Conservation (phyloP, 1,140 invertebrate species). For the Drosophila ficusphila region DNA sequence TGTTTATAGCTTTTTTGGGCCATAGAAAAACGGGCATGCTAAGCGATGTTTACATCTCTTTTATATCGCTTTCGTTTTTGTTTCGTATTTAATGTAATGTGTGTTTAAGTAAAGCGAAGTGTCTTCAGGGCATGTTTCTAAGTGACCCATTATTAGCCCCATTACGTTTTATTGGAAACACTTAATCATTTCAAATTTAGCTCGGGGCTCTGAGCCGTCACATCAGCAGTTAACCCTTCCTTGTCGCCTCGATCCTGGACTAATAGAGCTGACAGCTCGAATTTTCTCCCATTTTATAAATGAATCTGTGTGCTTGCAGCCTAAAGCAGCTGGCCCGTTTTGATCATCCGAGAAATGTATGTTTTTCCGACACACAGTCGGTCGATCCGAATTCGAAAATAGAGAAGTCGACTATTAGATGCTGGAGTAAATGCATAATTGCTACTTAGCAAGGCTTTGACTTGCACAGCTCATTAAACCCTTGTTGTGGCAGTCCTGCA, state of each 20-base stretch:
- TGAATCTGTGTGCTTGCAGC: no score
- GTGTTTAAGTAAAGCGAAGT: slow-evolving; percentile 6
- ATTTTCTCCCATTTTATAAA: no score
- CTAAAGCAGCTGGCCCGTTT: no score
- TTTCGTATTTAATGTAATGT: slow-evolving; percentile 2
- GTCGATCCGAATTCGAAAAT: not conserved
- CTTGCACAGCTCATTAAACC: slow-evolving; percentile 49
- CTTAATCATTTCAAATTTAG: no score
- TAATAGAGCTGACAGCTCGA: no score
- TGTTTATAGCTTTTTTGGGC: slow-evolving; percentile 35
- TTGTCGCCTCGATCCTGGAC: no score
- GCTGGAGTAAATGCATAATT: slow-evolving; percentile 40
- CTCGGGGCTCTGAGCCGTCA: no score
- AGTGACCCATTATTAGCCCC: no score
- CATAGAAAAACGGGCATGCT: slow-evolving; percentile 31
- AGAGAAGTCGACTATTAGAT: not conserved
- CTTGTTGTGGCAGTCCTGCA: slow-evolving; percentile 28
- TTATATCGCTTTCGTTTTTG: not conserved
- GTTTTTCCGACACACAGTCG: no score
- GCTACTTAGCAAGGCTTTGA: slow-evolving; percentile 34
- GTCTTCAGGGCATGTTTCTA: not conserved
- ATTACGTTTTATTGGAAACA: no score
- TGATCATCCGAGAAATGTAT: no score
- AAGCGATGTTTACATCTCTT: slow-evolving; percentile 23
- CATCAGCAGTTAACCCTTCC: no score